A percentile compares a stretch with the other conserved stretches of the same genome.
Conservation (phyloP, 2,888 invertebrate species). For the Microchrysa polita region DNA sequence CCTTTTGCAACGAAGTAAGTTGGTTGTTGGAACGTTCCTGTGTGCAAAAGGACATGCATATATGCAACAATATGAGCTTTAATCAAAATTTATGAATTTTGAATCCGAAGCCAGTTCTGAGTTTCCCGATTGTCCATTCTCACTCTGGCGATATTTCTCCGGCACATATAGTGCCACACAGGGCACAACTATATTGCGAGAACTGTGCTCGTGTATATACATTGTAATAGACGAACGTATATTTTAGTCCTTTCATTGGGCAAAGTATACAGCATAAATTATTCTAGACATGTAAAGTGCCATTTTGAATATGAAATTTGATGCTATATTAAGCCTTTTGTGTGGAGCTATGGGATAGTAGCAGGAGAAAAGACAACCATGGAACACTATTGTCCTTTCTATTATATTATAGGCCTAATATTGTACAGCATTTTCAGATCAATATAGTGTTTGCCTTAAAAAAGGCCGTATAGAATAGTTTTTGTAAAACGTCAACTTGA, state of each 20-base stretch:
- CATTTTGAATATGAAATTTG: constrained; percentile 65
- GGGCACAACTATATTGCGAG: constrained; percentile 1
- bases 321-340: constrained; percentile 60
- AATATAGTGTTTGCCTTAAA: not conserved
- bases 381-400: constrained; percentile 23
- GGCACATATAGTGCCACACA: too few species aligned
- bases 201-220: constrained; percentile 15
- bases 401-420: constrained; percentile 9
- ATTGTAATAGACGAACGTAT: constrained; percentile 1
- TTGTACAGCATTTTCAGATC: not conserved
- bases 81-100: constrained; percentile 48
- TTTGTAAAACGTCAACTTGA: too few species aligned
- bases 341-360: constrained; percentile 37
- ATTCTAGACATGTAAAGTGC: constrained; percentile 64
- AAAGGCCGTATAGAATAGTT: not conserved
- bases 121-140: constrained; percentile 1
- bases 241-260: constrained; percentile 38
- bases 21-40: not conserved
- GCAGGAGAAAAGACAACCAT: not conserved
- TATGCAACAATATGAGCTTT: constrained; percentile 45
- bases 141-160: not conserved
- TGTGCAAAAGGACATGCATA: constrained; percentile 28
- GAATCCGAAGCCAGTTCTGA: constrained; percentile 40
- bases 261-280: constrained; percentile 58
- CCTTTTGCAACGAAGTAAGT: constrained; percentile 21